Conservation (phyloP, 2,888 invertebrate species). For the Gastracanthus pulcherrimus region DNA sequence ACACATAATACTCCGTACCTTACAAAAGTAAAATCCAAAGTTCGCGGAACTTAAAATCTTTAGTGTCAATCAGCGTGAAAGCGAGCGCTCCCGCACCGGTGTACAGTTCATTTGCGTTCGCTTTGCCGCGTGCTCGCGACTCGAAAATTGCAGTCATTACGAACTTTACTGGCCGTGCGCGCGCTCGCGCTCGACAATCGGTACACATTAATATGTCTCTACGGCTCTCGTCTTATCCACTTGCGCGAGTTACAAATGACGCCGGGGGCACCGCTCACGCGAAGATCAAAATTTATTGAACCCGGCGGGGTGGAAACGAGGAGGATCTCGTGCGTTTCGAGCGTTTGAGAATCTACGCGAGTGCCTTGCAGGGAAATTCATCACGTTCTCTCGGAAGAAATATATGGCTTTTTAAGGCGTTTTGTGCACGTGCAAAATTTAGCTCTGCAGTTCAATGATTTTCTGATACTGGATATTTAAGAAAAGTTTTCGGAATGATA, state of each 20-base stretch:
- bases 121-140: constrained; percentile 24
- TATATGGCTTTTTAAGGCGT: too few relatives aligned
- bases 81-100: not conserved
- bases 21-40: constrained; percentile 35
- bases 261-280: not conserved
- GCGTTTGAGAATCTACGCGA: constrained; percentile 2
- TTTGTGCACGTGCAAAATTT: too few relatives aligned
- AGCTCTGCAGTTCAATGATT: too few relatives aligned
- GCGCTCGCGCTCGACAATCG: constrained; percentile 39
- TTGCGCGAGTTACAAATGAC: constrained; percentile 43
- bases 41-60: constrained; percentile 53
- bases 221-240: constrained; percentile 39
- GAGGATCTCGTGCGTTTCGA: not conserved
- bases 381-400: too few relatives aligned
- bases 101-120: constrained; percentile 44
- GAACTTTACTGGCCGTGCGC: constrained; percentile 9
- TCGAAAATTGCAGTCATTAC: constrained; percentile 56
- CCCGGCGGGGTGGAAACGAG: not conserved
- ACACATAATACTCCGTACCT: not conserved
- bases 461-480: too few relatives aligned
- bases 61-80: constrained; percentile 53
- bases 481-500: too few relatives aligned
- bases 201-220: constrained; percentile 38
- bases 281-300: constrained; percentile 11
- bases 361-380: too few relatives aligned